phyloP scores from a whole-genome alignment of 2,888 invertebrate genomes.

The Keiferia lycopersicella region DNA sequence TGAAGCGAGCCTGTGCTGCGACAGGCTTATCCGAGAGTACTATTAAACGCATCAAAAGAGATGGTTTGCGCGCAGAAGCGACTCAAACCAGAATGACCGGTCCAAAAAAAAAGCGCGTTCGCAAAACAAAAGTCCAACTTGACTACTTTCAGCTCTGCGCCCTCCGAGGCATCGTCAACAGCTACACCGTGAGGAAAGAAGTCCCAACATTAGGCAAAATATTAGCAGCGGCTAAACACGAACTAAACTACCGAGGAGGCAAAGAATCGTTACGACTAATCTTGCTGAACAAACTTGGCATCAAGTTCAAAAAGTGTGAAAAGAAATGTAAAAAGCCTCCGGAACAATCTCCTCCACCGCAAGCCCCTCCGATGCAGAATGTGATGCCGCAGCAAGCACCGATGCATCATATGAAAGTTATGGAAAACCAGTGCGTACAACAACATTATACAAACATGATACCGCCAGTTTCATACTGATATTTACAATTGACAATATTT shows the following conservation, averaged over 20 bases:
- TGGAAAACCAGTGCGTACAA: slow-evolving; percentile 63
- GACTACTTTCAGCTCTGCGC: slow-evolving; percentile 74
- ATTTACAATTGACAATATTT: slow-evolving; percentile 20
- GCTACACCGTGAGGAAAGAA: slow-evolving; percentile 68
- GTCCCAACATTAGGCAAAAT: slow-evolving; percentile 73
- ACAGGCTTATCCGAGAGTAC: slow-evolving; percentile 73
- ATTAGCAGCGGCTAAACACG: slow-evolving; percentile 66
- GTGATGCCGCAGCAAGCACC: slow-evolving; percentile 42
- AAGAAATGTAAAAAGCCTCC: slow-evolving; percentile 72
- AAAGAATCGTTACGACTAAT: slow-evolving; percentile 72
- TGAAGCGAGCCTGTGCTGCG: slow-evolving; percentile 71
- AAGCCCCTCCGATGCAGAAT: slow-evolving; percentile 41
- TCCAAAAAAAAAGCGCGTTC: slow-evolving; percentile 69
- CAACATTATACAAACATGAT: slow-evolving; percentile 61
- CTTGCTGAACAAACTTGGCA: slow-evolving; percentile 70
- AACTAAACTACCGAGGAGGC: slow-evolving; percentile 68
- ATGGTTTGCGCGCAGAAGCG: slow-evolving; percentile 68
- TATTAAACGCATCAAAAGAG: slow-evolving; percentile 71
- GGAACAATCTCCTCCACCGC: slow-evolving; percentile 46
- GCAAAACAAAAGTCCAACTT: slow-evolving; percentile 72
- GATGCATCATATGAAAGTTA: slow-evolving; percentile 52
- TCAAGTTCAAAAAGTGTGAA: slow-evolving; percentile 75
- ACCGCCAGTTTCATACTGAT: slow-evolving; percentile 66
- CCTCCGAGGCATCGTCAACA: slow-evolving; percentile 68
- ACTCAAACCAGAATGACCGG: slow-evolving; percentile 73